Evolutionary conservation across 2,797 vertebrate genomes (phyloP).

Genomic region (Chelidonichthys spinosus): DNA sequence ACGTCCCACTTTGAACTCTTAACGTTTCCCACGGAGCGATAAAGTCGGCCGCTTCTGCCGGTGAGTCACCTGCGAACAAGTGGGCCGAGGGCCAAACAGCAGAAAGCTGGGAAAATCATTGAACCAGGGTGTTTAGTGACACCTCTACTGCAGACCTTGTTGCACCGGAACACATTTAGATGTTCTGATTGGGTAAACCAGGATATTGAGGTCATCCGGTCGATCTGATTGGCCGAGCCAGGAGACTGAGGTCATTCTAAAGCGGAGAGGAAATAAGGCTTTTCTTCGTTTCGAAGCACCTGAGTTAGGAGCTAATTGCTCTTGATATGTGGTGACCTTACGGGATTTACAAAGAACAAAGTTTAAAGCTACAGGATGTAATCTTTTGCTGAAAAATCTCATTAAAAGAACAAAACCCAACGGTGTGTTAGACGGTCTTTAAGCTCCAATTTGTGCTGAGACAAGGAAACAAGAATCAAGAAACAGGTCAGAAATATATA

Average conservation of each 20-base stretch:
- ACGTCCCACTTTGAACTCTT: conserved; percentile 11
- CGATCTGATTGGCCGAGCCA: conserved; percentile 73
- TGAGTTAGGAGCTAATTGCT: conserved; percentile 5
- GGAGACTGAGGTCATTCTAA: conserved; percentile 51
- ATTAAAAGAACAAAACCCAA: neutral
- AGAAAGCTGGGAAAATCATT: conserved; percentile 72
- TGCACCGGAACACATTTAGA: conserved; percentile 74
- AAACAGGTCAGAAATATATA: neutral
- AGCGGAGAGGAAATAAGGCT: conserved; percentile 68
- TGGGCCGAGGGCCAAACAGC: conserved; percentile 41
- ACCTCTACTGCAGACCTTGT: conserved; percentile 57
- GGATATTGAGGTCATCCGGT: conserved; percentile 82
- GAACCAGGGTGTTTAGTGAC: conserved; percentile 54
- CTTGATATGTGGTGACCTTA: neutral
- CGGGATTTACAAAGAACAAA: too few relatives aligned
- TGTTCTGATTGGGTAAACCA: conserved; percentile 80
- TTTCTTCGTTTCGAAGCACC: conserved; percentile 21
- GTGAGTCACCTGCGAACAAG: conserved; percentile 48
- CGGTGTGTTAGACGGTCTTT: too few relatives aligned
- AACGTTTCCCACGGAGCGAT: conserved; percentile 20
- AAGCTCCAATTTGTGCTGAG: too few relatives aligned
- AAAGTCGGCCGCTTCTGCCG: neutral
- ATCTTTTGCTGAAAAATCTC: neutral
- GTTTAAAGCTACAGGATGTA: neutral
- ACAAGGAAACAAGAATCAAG: neutral